phyloP scores from a whole-genome alignment of 2,113 vertebrate genomes.

The Synodontis membranacea region DNA sequence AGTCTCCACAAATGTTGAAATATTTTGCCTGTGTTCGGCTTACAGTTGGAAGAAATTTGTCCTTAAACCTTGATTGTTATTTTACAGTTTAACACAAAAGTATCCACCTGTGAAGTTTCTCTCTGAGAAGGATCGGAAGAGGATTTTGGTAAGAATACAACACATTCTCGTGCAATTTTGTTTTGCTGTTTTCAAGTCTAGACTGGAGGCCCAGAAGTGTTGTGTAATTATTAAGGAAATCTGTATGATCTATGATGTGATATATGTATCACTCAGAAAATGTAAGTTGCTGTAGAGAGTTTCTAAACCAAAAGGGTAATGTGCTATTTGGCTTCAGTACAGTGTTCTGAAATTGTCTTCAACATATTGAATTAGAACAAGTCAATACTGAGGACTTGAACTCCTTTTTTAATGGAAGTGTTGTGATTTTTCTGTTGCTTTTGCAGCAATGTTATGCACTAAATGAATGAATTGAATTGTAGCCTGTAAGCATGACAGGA shows the following conservation, averaged over 20 bases:
- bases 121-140: slow-evolving; percentile 96
- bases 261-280: not conserved
- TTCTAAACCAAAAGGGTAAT: not conserved
- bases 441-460: not conserved
- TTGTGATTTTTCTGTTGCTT: not conserved
- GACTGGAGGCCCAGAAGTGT: not conserved
- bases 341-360: not conserved
- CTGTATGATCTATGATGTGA: not conserved
- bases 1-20: not conserved
- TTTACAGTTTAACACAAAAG: slow-evolving; percentile 89
- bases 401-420: not conserved
- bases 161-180: not conserved
- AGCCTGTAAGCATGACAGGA: not conserved
- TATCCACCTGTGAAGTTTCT: slow-evolving; percentile 98
- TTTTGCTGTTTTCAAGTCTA: not conserved
- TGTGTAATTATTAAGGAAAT: not conserved
- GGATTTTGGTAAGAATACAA: slow-evolving; percentile 87
- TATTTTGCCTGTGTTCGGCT: not conserved
- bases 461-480: not conserved
- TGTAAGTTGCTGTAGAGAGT: not conserved
- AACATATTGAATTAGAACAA: not conserved
- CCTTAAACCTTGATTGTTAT: not conserved
- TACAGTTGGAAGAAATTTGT: not conserved
- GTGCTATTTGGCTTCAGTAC: not conserved
- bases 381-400: not conserved